Conservation (phyloP, 2,797 vertebrate genomes). For the Enteromius viviparus region DNA sequence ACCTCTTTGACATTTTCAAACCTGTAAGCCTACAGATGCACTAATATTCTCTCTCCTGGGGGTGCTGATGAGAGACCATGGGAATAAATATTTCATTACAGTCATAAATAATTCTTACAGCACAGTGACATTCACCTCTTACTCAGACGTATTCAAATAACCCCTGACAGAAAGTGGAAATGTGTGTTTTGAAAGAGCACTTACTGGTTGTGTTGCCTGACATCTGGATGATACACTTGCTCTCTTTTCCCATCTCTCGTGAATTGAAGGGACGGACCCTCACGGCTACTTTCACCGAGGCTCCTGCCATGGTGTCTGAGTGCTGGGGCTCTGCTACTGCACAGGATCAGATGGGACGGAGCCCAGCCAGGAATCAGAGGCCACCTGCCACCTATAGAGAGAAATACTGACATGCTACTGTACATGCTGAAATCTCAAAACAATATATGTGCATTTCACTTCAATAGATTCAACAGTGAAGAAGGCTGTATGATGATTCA, state of each 20-base stretch:
- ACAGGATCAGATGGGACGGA: constrained; percentile 57
- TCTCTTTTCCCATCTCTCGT: constrained; percentile 92
- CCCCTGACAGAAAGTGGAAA: neutral
- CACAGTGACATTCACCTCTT: constrained; percentile 22
- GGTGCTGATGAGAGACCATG: constrained; percentile 13
- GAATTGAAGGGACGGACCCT: constrained; percentile 97
- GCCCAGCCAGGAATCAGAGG: constrained; percentile 60
- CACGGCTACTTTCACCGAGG: constrained; percentile 97
- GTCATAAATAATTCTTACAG: constrained; percentile 49
- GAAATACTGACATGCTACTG: neutral
- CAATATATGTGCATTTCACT: neutral
- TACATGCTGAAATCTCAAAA: constrained; percentile 6
- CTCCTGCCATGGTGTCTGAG: constrained; percentile 83
- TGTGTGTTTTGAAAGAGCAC: constrained; percentile 64
- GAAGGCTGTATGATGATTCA: neutral
- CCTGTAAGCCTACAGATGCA: constrained; percentile 8
- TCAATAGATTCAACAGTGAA: neutral
- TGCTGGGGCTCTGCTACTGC: constrained; percentile 31
- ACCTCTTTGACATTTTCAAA: constrained; percentile 14
- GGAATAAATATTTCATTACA: constrained; percentile 52
- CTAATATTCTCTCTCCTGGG: neutral
- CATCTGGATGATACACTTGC: constrained; percentile 99
- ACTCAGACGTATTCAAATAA: neutral
- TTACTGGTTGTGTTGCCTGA: constrained; percentile 96
- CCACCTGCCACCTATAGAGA: constrained; percentile 67